Evolutionary conservation across 2,888 invertebrate genomes (phyloP).

Genomic region (Stenodera caucasica): DNA sequence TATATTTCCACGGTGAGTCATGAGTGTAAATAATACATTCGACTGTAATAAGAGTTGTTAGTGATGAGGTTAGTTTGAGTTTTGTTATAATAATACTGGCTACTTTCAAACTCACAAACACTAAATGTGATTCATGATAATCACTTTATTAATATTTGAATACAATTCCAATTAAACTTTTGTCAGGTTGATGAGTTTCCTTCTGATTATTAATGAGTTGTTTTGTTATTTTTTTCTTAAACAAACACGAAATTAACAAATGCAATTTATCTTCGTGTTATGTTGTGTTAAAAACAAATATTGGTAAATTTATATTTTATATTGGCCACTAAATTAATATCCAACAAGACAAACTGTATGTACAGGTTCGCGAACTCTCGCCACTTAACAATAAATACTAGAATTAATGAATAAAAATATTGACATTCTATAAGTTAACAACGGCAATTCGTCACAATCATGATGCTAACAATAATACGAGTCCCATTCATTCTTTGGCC

Average conservation of each 20-base stretch:
- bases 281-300: slow-evolving; percentile 24
- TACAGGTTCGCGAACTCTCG: background rate
- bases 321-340: background rate
- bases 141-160: slow-evolving; percentile 39
- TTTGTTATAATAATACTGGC: slow-evolving; percentile 37
- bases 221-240: background rate
- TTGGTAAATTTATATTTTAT: background rate
- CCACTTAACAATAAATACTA: background rate
- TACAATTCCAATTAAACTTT: slow-evolving; percentile 32
- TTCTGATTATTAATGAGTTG: background rate
- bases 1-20: slow-evolving; percentile 45
- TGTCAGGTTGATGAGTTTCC: slow-evolving; percentile 1
- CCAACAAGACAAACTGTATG: background rate
- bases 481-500: slow-evolving; percentile 5
- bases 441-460: slow-evolving; percentile 25
- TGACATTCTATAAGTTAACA: slow-evolving; percentile 28
- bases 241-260: slow-evolving; percentile 9
- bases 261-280: slow-evolving; percentile 16
- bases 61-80: slow-evolving; percentile 31
- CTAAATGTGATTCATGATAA: slow-evolving; percentile 36
- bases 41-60: slow-evolving; percentile 41
- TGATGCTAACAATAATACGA: slow-evolving; percentile 23
- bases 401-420: slow-evolving; percentile 23
- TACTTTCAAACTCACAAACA: slow-evolving; percentile 35
- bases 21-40: slow-evolving; percentile 44